phyloP scores from a whole-genome alignment of 2,113 vertebrate species.

The Ovis canadensis region DNA sequence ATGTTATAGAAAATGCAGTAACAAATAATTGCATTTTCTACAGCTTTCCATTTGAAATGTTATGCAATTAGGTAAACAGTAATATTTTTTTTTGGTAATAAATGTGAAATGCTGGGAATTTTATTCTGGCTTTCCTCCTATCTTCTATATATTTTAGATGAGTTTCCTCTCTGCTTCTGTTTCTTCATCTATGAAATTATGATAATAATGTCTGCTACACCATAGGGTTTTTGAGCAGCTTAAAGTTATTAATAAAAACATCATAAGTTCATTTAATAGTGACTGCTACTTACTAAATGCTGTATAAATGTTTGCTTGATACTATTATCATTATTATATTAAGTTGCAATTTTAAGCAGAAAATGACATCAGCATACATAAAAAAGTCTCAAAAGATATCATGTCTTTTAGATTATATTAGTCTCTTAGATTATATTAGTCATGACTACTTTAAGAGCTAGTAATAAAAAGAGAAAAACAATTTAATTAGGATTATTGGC shows the following conservation, averaged over 20 bases:
- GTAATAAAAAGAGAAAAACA: neutral
- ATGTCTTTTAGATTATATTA: neutral
- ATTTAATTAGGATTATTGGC: neutral
- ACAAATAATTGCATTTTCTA: neutral
- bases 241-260: neutral
- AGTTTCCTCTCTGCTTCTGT: neutral
- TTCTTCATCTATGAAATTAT: neutral
- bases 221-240: neutral
- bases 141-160: neutral
- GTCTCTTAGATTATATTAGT: neutral
- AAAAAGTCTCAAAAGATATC: neutral
- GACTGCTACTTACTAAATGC: neutral
- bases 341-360: slow-evolving; percentile 1
- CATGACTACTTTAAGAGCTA: neutral
- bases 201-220: neutral
- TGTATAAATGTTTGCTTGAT: neutral
- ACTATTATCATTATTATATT: neutral
- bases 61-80: neutral
- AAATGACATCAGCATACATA: neutral
- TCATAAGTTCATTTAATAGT: neutral
- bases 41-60: neutral
- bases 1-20: neutral
- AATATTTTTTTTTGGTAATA: neutral
- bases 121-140: neutral
- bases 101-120: neutral